phyloP scores from a whole-genome alignment of 2,888 invertebrate species.

The Cryptocephalus primarius region DNA sequence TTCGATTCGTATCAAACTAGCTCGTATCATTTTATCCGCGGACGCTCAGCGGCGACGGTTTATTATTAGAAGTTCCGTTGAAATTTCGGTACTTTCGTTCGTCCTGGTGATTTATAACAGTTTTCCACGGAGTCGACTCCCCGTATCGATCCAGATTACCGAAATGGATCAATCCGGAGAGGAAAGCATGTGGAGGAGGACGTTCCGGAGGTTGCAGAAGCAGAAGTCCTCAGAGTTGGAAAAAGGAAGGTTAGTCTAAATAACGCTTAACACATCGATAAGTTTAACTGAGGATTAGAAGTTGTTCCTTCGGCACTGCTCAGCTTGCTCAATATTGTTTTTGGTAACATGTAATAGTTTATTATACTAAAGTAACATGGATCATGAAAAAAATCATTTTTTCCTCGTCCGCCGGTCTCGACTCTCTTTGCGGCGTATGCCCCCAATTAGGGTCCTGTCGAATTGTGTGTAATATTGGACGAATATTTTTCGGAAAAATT shows the following conservation, averaged over 20 bases:
- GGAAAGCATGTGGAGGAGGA: slow-evolving; percentile 5
- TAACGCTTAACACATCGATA: neutral
- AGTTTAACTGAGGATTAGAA: neutral
- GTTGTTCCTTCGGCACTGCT: neutral
- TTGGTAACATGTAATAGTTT: too few relatives aligned
- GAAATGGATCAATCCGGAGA: too few relatives aligned
- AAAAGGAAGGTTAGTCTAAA: slow-evolving; percentile 5
- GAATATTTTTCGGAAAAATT: too few relatives aligned
- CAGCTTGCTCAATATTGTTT: neutral
- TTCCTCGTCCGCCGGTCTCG: too few relatives aligned
- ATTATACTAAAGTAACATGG: too few relatives aligned
- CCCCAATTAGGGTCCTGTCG: too few relatives aligned
- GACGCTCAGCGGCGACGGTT: neutral
- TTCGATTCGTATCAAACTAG: too few relatives aligned
- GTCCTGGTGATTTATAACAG: neutral
- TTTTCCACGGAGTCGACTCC: neutral
- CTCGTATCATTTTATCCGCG: neutral
- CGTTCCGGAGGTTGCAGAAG: slow-evolving; percentile 4
- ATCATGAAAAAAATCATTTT: too few relatives aligned
- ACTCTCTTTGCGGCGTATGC: too few relatives aligned
- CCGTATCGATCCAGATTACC: too few relatives aligned
- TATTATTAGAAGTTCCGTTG: neutral
- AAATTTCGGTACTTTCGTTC: neutral
- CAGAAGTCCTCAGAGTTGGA: slow-evolving; percentile 6
- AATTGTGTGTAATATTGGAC: too few relatives aligned